Conservation (phyloP, 2,797 vertebrate genomes). For the Gephyroberyx darwinii region DNA sequence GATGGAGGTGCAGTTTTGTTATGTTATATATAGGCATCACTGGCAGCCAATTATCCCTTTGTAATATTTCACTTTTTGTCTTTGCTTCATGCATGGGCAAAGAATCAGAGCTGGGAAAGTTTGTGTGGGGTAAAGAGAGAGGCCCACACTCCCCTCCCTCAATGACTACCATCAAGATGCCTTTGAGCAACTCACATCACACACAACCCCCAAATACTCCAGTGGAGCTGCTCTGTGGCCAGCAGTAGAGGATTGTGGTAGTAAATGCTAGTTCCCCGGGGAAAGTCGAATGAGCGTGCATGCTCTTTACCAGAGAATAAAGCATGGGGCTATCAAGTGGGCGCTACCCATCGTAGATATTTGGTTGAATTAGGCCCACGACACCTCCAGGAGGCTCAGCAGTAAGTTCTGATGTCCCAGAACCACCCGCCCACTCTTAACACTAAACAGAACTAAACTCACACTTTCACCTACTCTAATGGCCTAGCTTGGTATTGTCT, state of each 20-base stretch:
- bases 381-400: too few species aligned
- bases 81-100: constrained; percentile 36
- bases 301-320: background rate
- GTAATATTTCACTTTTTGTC: constrained; percentile 26
- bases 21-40: constrained; percentile 14
- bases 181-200: constrained; percentile 34
- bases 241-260: background rate
- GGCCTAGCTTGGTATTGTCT: too few species aligned
- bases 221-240: constrained; percentile 2
- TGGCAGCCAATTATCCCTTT: constrained; percentile 35
- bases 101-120: constrained; percentile 33
- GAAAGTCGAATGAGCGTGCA: background rate
- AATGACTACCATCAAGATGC: constrained; percentile 28
- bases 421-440: too few species aligned
- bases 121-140: constrained; percentile 24
- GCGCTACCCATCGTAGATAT: background rate
- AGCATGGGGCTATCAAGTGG: background rate
- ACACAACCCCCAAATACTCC: background rate
- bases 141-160: background rate
- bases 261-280: background rate
- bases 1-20: constrained; percentile 35
- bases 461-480: too few species aligned
- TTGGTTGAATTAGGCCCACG: background rate
- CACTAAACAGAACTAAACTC: too few species aligned
- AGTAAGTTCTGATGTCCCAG: too few species aligned